These are phyloP conservation scores for Drosophila obscura DNA, from an alignment of 1,140 invertebrate species.

Conservation along the genomic window DNA sequence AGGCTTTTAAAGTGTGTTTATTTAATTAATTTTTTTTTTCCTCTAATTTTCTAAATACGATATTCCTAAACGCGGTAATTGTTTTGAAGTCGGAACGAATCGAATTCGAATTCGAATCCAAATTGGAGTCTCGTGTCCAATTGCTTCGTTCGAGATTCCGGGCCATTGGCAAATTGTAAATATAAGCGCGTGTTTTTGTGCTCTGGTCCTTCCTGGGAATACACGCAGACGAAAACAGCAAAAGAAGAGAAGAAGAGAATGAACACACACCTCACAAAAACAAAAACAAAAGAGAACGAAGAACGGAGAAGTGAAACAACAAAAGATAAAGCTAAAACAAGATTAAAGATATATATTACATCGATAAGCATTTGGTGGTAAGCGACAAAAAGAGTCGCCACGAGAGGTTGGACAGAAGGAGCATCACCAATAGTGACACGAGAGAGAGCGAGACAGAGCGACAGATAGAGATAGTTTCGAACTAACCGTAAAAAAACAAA, in stretches of 20 bases:
- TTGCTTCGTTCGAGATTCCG: too few relatives aligned
- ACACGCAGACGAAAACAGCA: conserved; percentile 27
- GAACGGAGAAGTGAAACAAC: too few relatives aligned
- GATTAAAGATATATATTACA: too few relatives aligned
- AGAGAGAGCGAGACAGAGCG: conserved; percentile 12
- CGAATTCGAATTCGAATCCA: not conserved
- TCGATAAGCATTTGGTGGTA: too few relatives aligned
- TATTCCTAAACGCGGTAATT: conserved; percentile 47
- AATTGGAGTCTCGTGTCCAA: conserved; percentile 1
- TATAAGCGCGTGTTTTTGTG: conserved; percentile 42
- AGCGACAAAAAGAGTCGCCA: too few relatives aligned
- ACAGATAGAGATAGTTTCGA: not conserved
- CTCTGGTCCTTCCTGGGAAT: conserved; percentile 6
- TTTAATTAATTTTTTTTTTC: not conserved
- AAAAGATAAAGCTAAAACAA: too few relatives aligned
- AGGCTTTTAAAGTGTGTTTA: conserved; percentile 30
- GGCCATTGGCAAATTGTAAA: conserved; percentile 47
- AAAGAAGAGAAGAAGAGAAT: not conserved
- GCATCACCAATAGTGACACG: not conserved
- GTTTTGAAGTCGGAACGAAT: conserved; percentile 13
- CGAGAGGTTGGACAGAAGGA: too few relatives aligned
- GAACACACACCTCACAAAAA: conserved; percentile 1
- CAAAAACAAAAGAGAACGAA: too few relatives aligned
- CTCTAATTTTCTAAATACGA: too few relatives aligned
- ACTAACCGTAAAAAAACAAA: not conserved